Percentiles rank a stretch among this genome's conserved stretches.
These are phyloP conservation scores for Stenopsyche tienmushanensis DNA, from an alignment of 1,140 invertebrate species.

Conservation along the genomic window DNA sequence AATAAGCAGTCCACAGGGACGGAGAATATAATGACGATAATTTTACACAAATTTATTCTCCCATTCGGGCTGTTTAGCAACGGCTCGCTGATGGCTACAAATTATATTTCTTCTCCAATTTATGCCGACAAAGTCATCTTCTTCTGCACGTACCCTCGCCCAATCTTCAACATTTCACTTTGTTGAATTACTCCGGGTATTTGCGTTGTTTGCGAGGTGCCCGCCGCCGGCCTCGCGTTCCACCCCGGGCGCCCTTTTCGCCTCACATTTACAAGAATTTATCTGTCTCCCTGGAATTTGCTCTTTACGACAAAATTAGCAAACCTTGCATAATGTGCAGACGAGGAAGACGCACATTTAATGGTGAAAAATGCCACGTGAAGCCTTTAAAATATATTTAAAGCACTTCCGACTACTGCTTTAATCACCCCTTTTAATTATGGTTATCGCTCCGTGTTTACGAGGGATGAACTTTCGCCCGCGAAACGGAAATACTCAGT, in stretches of 20 bases:
- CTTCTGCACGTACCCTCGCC: too few species aligned
- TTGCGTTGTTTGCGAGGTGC: too few species aligned
- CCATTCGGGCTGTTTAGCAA: not conserved
- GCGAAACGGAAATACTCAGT: not conserved
- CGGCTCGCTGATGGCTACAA: not conserved
- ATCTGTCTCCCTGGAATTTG: not conserved
- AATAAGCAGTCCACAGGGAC: not conserved
- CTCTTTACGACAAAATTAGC: slow-evolving; percentile 3
- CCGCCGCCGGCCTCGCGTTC: too few species aligned
- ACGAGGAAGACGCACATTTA: not conserved
- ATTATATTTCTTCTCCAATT: not conserved
- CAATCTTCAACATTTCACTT: too few species aligned
- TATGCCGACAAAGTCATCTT: not conserved
- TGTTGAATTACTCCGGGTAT: too few species aligned
- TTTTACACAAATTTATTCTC: slow-evolving; percentile 7
- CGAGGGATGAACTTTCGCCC: not conserved
- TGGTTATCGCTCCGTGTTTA: not conserved
- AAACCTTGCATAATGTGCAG: not conserved
- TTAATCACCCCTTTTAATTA: not conserved
- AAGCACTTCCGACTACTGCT: not conserved
- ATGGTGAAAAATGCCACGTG: not conserved
- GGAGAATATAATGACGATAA: not conserved
- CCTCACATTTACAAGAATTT: too few species aligned
- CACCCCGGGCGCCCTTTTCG: too few species aligned
- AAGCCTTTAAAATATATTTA: slow-evolving; percentile 10